phyloP scores from a whole-genome alignment of 1,140 invertebrate species.

The Contarinia nasturtii region DNA sequence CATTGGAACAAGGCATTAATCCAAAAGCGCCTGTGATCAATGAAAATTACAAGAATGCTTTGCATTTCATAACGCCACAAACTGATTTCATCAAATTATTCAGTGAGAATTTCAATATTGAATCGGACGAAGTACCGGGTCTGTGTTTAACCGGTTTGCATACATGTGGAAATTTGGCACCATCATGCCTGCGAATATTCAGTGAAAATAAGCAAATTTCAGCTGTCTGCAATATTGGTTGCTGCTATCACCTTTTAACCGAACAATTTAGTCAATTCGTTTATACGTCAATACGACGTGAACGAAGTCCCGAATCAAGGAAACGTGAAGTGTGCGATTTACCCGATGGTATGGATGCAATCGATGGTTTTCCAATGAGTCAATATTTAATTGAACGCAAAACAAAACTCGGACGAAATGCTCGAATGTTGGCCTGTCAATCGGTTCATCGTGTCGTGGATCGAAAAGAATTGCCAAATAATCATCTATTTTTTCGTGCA shows the following conservation, averaged over 20 bases:
- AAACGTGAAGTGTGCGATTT: neutral
- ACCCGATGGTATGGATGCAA: conserved; percentile 4
- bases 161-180: conserved; percentile 70
- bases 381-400: conserved; percentile 30
- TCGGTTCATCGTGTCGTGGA: conserved; percentile 43
- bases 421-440: conserved; percentile 66
- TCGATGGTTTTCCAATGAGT: conserved; percentile 46
- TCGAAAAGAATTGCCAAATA: conserved; percentile 32
- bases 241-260: conserved; percentile 73
- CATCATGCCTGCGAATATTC: conserved; percentile 57
- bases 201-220: conserved; percentile 29
- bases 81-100: conserved; percentile 30
- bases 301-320: neutral
- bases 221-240: conserved; percentile 62
- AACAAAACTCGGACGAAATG: conserved; percentile 48
- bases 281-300: conserved; percentile 12
- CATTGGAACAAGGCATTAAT: conserved; percentile 11
- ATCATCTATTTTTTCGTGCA: conserved; percentile 48
- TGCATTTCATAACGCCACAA: conserved; percentile 25
- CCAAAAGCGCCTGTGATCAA: conserved; percentile 7
- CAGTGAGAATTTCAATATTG: conserved; percentile 21
- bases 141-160: conserved; percentile 59
- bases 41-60: conserved; percentile 26
- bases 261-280: conserved; percentile 30
- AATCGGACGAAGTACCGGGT: conserved; percentile 6